Evolutionary conservation across 2,888 invertebrate genomes (phyloP), one percentile per base, ranked within the genome.

Genomic region (Drosophila tripunctata): DNA sequence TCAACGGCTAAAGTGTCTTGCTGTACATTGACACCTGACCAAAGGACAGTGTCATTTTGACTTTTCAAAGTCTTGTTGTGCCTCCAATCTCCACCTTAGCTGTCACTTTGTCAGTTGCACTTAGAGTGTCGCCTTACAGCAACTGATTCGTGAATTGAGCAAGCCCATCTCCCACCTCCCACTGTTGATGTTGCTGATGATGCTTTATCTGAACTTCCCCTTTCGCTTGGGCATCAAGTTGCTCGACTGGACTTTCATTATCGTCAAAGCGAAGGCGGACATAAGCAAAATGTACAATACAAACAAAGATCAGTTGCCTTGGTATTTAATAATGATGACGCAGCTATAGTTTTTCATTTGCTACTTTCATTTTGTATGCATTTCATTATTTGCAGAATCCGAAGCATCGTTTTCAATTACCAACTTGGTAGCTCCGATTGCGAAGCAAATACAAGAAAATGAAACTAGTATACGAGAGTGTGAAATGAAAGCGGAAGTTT

Each of bases 351-450:
- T 58, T 41, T 36, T 8, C 12, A 36, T 17, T 54, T 50, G 40
- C 38, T 5, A 43, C 41, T 41, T 61, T 55, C 45, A 56, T 43
- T 61, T n/a, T 74, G 40, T 41, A 43, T 55, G 47, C 69, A 66
- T 75, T 78, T 78, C 78, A 75, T 85, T 78, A 78, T 78, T 61
- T 63, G 57, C 41, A 69, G 67, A 74, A 61, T 67, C 30, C 30
- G 56, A 41, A 47, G 24, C 33, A 21, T 35, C 66, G 57, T 40
- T 54, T 76, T 43, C 50, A 64, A 54, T 79, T 76, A 64, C 72
- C 41, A 50, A 27, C 21, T n/a, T 30, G 19, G 15, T 15, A 33
- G 33, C 47, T 61, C 55, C 30, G 41, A 48, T 58, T 61, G 44
- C 38, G 15, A 2, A 21, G 8, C 1, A 15, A 14, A 19, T 10